A percentile compares a stretch with the other conserved stretches of the same genome.
These are phyloP conservation scores for Zophobas morio DNA, from an alignment of 1,140 invertebrate species.

Conservation along the genomic window DNA sequence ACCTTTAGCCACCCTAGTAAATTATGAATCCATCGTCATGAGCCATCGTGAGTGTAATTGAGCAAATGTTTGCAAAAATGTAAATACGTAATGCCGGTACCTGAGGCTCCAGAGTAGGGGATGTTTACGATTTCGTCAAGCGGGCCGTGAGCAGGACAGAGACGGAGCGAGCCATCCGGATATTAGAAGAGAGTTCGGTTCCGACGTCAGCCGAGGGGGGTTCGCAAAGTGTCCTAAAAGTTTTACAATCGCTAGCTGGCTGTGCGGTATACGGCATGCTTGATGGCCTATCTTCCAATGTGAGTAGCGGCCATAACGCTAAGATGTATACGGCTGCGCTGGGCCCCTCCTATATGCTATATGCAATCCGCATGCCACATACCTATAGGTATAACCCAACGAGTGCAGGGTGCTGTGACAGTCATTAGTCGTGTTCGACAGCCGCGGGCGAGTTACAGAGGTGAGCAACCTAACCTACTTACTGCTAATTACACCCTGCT, in stretches of 20 bases:
- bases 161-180: slow-evolving; percentile 64
- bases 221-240: slow-evolving; percentile 77
- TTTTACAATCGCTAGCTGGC: slow-evolving; percentile 77
- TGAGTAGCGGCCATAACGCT: slow-evolving; percentile 80
- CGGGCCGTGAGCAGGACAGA: slow-evolving; percentile 54
- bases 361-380: slow-evolving; percentile 68
- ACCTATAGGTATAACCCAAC: slow-evolving; percentile 66
- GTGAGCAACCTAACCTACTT: slow-evolving; percentile 65
- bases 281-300: slow-evolving; percentile 87
- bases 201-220: slow-evolving; percentile 64
- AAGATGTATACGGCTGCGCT: slow-evolving; percentile 83
- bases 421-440: slow-evolving; percentile 69
- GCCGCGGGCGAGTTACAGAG: slow-evolving; percentile 61
- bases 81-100: slow-evolving; percentile 43
- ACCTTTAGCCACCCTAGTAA: neutral
- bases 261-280: slow-evolving; percentile 77
- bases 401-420: slow-evolving; percentile 67
- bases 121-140: slow-evolving; percentile 42
- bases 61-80: slow-evolving; percentile 44
- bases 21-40: neutral
- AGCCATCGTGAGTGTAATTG: slow-evolving; percentile 9
- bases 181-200: slow-evolving; percentile 66
- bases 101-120: slow-evolving; percentile 1
- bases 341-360: slow-evolving; percentile 69
- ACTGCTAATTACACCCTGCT: slow-evolving; percentile 61